These are phyloP conservation scores for Artibeus lituratus DNA, from an alignment of 2,797 vertebrate genomes.

Conservation along the genomic window DNA sequence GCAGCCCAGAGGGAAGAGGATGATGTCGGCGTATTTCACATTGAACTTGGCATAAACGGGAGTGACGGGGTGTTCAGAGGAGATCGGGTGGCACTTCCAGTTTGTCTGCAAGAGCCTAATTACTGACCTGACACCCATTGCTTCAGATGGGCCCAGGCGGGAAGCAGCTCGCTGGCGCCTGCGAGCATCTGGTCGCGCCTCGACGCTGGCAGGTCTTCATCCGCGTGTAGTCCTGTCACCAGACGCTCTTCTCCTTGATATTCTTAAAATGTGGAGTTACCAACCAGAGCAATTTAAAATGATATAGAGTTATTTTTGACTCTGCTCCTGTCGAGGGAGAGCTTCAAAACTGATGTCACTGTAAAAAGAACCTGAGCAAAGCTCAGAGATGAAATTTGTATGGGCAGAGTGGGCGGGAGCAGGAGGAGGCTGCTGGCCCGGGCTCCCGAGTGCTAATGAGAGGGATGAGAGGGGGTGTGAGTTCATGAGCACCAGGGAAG, in stretches of 20 bases:
- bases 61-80: slow-evolving; percentile 43
- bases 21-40: slow-evolving; percentile 45
- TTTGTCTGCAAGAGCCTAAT: slow-evolving; percentile 72
- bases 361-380: slow-evolving; percentile 63
- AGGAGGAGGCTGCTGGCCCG: neutral
- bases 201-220: slow-evolving; percentile 60
- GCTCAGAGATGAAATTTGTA: slow-evolving; percentile 56
- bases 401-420: neutral
- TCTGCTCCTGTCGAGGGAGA: slow-evolving; percentile 62
- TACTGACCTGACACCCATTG: slow-evolving; percentile 58
- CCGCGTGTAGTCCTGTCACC: slow-evolving; percentile 53
- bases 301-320: slow-evolving; percentile 64
- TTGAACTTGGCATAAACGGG: slow-evolving; percentile 53
- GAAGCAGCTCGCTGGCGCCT: slow-evolving; percentile 15
- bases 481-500: slow-evolving; percentile 46
- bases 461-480: neutral
- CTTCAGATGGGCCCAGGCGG: slow-evolving; percentile 44
- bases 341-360: slow-evolving; percentile 61
- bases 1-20: neutral
- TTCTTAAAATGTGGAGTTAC: slow-evolving; percentile 58
- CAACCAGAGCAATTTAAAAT: slow-evolving; percentile 68
- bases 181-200: slow-evolving; percentile 48
- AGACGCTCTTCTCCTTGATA: slow-evolving; percentile 54
- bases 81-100: slow-evolving; percentile 51
- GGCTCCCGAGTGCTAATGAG: slow-evolving; percentile 67